Percentiles rank a stretch among this genome's conserved stretches.
Conservation (phyloP, 2,797 vertebrate genomes). For the Anguilla anguilla region DNA sequence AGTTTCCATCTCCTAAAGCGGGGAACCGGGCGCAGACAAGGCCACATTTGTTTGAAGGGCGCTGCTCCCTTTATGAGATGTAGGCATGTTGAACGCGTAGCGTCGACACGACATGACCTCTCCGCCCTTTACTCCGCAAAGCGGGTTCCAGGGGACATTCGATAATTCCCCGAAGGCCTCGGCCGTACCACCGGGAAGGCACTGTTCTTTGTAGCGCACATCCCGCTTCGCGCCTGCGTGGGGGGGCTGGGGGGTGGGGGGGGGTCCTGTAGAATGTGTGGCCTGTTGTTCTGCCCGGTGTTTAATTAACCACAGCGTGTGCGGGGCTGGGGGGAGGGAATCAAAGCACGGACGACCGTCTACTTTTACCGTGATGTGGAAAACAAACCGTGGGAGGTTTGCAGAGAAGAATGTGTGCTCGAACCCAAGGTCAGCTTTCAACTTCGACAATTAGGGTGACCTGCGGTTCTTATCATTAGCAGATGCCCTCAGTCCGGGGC, state of each 20-base stretch:
- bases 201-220: slow-evolving; percentile 1
- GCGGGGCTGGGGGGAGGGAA: neutral
- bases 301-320: neutral
- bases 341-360: neutral
- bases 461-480: neutral
- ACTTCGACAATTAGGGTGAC: neutral
- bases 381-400: slow-evolving; percentile 1
- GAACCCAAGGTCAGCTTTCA: neutral
- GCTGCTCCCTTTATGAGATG: slow-evolving; percentile 29
- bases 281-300: neutral
- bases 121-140: slow-evolving; percentile 29
- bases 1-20: slow-evolving; percentile 27
- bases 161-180: slow-evolving; percentile 14
- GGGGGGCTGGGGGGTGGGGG: neutral
- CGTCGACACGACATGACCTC: slow-evolving; percentile 26
- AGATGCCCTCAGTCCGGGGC: neutral
- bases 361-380: neutral
- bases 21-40: slow-evolving; percentile 25
- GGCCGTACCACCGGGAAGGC: slow-evolving; percentile 18
- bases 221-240: too few relatives aligned
- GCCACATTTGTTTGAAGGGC: slow-evolving; percentile 27
- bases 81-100: slow-evolving; percentile 41
- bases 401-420: neutral
- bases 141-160: slow-evolving; percentile 5
- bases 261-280: neutral